A percentile compares a stretch with the other conserved stretches of the same genome.
Evolutionary conservation across 2,888 invertebrate genomes (phyloP).

Genomic region (Prenolepis imparis): DNA sequence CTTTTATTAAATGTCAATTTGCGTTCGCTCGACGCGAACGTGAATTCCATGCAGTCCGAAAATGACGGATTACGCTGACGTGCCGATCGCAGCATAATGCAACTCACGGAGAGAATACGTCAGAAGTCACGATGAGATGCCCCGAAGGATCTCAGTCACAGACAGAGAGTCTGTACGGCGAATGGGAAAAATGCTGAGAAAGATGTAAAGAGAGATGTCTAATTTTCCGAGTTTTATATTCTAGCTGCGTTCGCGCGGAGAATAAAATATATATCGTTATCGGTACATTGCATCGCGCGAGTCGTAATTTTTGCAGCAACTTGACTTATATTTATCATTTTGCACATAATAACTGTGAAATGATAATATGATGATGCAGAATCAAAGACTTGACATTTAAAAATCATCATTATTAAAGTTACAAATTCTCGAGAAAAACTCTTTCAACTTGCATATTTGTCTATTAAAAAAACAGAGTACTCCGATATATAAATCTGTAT

Average conservation of each 20-base stretch:
- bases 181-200: conserved; percentile 39
- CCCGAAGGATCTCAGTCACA: background rate
- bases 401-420: background rate
- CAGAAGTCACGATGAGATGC: conserved; percentile 51
- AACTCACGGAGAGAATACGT: conserved; percentile 34
- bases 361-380: background rate
- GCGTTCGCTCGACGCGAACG: background rate
- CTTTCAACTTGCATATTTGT: background rate
- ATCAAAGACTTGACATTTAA: background rate
- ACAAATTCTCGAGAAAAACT: conserved; percentile 6
- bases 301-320: conserved; percentile 24
- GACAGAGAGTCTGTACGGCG: background rate
- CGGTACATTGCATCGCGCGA: conserved; percentile 37
- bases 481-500: background rate
- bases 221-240: conserved; percentile 50
- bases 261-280: conserved; percentile 54
- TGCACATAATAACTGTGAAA: background rate
- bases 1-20: conserved; percentile 51
- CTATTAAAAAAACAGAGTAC: background rate
- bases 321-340: background rate
- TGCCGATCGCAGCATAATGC: conserved; percentile 48
- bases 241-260: conserved; percentile 2
- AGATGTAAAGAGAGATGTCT: conserved; percentile 42
- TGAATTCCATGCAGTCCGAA: conserved; percentile 27
- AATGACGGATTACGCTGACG: conserved; percentile 61